phyloP scores from a whole-genome alignment of 1,140 invertebrate species.

The Orchestia grillus region DNA sequence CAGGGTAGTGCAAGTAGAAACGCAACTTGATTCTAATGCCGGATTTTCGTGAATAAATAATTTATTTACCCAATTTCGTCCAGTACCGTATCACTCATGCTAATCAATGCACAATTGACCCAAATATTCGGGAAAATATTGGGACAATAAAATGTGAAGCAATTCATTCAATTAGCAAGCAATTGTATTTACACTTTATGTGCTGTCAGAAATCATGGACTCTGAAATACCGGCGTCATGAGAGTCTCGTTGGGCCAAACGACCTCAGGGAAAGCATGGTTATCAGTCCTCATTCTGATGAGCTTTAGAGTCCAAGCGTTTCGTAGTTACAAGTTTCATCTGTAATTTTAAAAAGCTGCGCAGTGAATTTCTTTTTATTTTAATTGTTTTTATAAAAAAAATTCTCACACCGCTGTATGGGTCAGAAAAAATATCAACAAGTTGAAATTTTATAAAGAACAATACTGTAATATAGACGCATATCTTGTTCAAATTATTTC shows the following conservation, averaged over 20 bases:
- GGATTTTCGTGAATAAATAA: not conserved
- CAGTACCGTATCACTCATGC: not conserved
- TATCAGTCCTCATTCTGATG: not conserved
- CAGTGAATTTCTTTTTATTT: not conserved
- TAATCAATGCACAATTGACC: not conserved
- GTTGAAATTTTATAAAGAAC: not conserved
- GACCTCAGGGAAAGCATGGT: not conserved
- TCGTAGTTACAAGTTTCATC: not conserved
- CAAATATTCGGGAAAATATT: not conserved
- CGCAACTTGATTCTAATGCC: not conserved
- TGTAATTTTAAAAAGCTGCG: not conserved
- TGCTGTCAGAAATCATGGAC: not conserved
- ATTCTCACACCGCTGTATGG: not conserved
- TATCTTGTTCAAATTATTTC: not conserved
- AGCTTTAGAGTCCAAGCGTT: not conserved
- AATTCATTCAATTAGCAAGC: not conserved
- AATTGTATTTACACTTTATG: not conserved
- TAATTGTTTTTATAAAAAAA: not conserved
- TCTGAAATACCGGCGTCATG: not conserved
- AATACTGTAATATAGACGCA: not conserved
- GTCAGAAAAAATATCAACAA: too few species aligned
- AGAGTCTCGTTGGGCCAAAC: not conserved
- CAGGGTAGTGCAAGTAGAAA: not conserved
- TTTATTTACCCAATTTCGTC: not conserved
- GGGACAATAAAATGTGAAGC: not conserved